phyloP scores from a whole-genome alignment of 2,888 invertebrate species.

The Nebria brevicollis region DNA sequence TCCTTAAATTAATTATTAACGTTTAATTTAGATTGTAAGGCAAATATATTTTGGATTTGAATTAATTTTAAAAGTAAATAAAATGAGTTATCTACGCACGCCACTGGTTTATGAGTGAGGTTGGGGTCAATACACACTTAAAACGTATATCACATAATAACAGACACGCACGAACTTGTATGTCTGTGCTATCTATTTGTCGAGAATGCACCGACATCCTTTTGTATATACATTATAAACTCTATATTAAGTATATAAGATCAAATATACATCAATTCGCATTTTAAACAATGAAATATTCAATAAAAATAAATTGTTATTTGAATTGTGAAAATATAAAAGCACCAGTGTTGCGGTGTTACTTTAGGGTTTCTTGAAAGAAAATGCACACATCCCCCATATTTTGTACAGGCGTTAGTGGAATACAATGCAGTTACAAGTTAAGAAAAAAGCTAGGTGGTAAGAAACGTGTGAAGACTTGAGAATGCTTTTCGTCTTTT shows the following conservation, averaged over 20 bases:
- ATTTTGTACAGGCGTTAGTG: not conserved
- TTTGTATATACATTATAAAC: not conserved
- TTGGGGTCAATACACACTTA: constrained; percentile 36
- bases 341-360: too few species aligned
- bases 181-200: not conserved
- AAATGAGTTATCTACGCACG: not conserved
- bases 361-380: not conserved
- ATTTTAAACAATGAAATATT: too few species aligned
- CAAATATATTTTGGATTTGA: too few species aligned
- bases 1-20: too few species aligned
- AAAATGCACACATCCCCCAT: not conserved
- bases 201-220: not conserved
- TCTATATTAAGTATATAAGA: not conserved
- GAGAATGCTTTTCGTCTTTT: not conserved
- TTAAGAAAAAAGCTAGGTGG: not conserved
- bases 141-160: constrained; percentile 23
- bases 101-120: not conserved
- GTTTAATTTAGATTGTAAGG: too few species aligned
- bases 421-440: not conserved
- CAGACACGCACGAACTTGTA: constrained; percentile 33
- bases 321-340: too few species aligned
- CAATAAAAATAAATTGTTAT: too few species aligned
- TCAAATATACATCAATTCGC: not conserved
- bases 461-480: not conserved
- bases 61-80: too few species aligned